phyloP scores from a whole-genome alignment of 2,888 invertebrate genomes.

The Meandrusa payeni region DNA sequence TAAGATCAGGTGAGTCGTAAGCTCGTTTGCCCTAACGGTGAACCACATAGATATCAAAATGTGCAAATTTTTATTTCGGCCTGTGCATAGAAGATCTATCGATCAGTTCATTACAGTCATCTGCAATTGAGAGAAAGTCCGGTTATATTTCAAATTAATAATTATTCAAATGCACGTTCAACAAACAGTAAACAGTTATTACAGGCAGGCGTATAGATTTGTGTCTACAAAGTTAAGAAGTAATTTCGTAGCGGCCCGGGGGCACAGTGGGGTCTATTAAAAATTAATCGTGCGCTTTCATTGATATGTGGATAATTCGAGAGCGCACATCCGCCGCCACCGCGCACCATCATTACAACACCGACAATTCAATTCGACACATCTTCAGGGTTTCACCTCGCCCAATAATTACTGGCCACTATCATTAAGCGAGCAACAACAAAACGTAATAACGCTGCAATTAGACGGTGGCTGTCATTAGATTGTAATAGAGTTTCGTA shows the following conservation, averaged over 20 bases:
- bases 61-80: too few relatives aligned
- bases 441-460: conserved; percentile 78
- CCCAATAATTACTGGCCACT: conserved; percentile 72
- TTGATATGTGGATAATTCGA: conserved; percentile 48
- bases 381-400: conserved; percentile 78
- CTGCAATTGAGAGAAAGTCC: conserved; percentile 11
- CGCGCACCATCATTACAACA: conserved; percentile 42
- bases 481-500: conserved; percentile 80
- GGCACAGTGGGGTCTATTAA: conserved; percentile 51
- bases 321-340: conserved; percentile 45
- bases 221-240: conserved; percentile 38
- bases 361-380: conserved; percentile 75
- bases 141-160: conserved; percentile 5
- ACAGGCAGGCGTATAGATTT: conserved; percentile 30
- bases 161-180: conserved; percentile 27
- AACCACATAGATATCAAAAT: too few relatives aligned
- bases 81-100: too few relatives aligned
- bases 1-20: too few relatives aligned
- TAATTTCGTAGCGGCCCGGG: conserved; percentile 44
- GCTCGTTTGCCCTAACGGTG: too few relatives aligned
- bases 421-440: conserved; percentile 76
- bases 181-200: conserved; percentile 36
- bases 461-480: conserved; percentile 78
- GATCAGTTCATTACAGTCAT: too few relatives aligned
- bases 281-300: conserved; percentile 61